Evolutionary conservation across 1,140 invertebrate genomes (phyloP), one percentile per base, ranked within the genome.

Genomic region (Pseudachorutes palmiensis): DNA sequence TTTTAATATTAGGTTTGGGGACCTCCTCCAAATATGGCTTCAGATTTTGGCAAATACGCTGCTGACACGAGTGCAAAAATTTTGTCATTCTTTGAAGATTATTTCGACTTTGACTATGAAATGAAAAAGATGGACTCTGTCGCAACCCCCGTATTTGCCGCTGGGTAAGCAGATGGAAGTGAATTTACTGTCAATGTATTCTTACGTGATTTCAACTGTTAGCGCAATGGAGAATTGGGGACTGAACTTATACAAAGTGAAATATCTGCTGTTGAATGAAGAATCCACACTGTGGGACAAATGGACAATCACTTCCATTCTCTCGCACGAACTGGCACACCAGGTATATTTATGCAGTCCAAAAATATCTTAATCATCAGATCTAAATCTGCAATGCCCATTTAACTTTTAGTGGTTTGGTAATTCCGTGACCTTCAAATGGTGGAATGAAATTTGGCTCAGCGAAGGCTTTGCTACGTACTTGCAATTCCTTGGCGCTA

Each of bases 381-480:
- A 14, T 57, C 24, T 12, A 57, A 57, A n/a, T 9, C 9, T 57
- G 26, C 5, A 55, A n/a, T 30, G 5, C 22, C 30, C 29, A 36
- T 19, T 24, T 62, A 36, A 36, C 2, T 62, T 22, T 22, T 51
- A 29, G 32, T 32, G 62, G 67, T 68, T 64, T 59, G 67, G 67
- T 45, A 68, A 68, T 64, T n/a, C 64, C 14, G 67, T 68, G 33
- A 68, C 67, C 2, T 68, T 45, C n/a, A 30, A 36, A 30, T 63
- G 48, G 3, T 68, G 66, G 66, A 57, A 24, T 57, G 45, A 65
- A 70, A 75, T 83, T 2, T 84, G 83, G 83, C 75, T 85, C 0
- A 83, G 82, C 70, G 83, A 84, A 67, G 82, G 81, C 26, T 82
- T 85, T 70, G 81, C 83, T 3, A 76, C 77, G 3, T 84, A 77